Conservation (phyloP, 2,797 vertebrate genomes). For the Crypturellus tataupa region DNA sequence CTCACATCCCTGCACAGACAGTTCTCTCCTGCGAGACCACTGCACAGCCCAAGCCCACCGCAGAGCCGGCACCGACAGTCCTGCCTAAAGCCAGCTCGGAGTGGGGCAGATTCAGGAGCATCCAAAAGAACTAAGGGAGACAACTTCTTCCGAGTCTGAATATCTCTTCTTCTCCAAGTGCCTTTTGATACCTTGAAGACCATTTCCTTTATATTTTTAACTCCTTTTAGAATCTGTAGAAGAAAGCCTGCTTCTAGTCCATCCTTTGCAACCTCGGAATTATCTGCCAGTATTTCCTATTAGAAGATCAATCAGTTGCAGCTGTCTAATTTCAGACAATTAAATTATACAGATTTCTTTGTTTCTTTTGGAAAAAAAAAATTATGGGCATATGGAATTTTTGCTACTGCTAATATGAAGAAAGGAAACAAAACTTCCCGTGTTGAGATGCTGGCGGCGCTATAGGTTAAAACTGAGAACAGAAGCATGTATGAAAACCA, state of each 20-base stretch:
- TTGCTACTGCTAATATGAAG: neutral
- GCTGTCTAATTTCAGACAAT: neutral
- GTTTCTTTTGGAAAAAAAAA: neutral
- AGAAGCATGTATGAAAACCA: neutral
- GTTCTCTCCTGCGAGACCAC: neutral
- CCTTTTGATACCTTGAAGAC: neutral
- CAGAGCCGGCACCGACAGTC: neutral
- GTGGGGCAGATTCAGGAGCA: neutral
- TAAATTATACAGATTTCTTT: neutral
- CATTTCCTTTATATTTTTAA: neutral
- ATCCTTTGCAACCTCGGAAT: neutral
- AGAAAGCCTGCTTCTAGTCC: neutral
- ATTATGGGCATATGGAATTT: neutral
- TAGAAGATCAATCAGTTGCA: neutral
- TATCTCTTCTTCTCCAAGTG: neutral
- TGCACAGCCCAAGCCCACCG: neutral
- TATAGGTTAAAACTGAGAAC: neutral
- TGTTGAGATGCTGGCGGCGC: neutral
- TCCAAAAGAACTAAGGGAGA: neutral
- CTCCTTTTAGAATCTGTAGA: neutral
- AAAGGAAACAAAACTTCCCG: neutral
- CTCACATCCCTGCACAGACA: neutral
- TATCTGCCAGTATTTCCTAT: neutral
- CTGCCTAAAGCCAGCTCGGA: neutral
- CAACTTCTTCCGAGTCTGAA: neutral